Conservation (phyloP, 2,797 vertebrate species). For the Paedocypris micromegethes region DNA sequence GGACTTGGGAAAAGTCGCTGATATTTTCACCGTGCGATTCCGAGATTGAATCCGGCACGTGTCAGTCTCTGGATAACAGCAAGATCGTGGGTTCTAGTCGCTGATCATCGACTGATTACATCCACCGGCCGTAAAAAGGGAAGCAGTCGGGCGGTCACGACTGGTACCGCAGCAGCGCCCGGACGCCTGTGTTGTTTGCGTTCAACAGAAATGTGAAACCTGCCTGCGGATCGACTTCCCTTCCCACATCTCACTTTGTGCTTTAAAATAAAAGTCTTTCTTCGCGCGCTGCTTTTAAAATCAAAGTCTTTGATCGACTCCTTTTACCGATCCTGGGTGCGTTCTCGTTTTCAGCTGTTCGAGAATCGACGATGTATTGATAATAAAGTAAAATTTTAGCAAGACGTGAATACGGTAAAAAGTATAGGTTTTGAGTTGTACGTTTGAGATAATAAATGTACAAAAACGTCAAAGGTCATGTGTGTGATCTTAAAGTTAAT, state of each 20-base stretch:
- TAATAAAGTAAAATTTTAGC: too few species aligned
- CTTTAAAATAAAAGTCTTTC: conserved; percentile 42
- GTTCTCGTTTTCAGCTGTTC: too few species aligned
- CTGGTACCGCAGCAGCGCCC: conserved; percentile 39
- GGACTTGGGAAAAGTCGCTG: conserved; percentile 21
- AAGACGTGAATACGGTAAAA: too few species aligned
- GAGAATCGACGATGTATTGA: too few species aligned
- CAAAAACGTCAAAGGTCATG: too few species aligned
- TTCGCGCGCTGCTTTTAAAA: neutral
- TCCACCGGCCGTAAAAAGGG: conserved; percentile 13
- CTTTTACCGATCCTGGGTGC: too few species aligned
- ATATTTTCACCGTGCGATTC: neutral
- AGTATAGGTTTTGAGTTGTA: too few species aligned
- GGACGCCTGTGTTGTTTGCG: conserved; percentile 37
- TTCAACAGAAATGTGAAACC: conserved; percentile 40
- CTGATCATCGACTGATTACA: conserved; percentile 8
- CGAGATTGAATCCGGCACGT: neutral
- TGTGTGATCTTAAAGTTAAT: too few species aligned
- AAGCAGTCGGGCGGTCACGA: conserved; percentile 34
- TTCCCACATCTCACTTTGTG: neutral
- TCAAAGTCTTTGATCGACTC: neutral
- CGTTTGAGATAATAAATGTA: too few species aligned
- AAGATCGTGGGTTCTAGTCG: conserved; percentile 2
- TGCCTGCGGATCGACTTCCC: conserved; percentile 10
- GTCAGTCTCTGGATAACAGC: neutral